Percentiles rank a stretch among this genome's conserved stretches.
Conservation (phyloP, 2,113 vertebrate species). For the Diphyllodes magnificus region DNA sequence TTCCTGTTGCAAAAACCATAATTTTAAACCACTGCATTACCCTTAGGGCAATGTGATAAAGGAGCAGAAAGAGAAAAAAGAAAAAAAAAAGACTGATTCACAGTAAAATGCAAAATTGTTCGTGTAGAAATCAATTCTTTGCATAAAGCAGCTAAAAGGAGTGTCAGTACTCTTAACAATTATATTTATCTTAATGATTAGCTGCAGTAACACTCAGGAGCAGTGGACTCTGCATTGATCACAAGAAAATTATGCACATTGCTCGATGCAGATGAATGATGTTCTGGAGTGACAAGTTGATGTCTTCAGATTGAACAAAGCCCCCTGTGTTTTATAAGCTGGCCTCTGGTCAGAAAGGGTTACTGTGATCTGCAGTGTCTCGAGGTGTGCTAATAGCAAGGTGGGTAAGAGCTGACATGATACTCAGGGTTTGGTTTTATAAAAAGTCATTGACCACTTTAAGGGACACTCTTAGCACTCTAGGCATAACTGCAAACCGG, state of each 20-base stretch:
- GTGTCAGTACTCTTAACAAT: slow-evolving; percentile 47
- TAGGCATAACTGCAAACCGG: slow-evolving; percentile 63
- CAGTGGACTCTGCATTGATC: slow-evolving; percentile 53
- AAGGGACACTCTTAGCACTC: slow-evolving; percentile 27
- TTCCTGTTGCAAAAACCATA: slow-evolving; percentile 37
- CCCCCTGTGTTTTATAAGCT: slow-evolving; percentile 38
- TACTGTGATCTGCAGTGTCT: background rate
- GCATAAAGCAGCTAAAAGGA: slow-evolving; percentile 48
- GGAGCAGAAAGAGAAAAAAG: slow-evolving; percentile 1
- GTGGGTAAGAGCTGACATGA: slow-evolving; percentile 49
- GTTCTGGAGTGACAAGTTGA: slow-evolving; percentile 48
- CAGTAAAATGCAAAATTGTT: slow-evolving; percentile 8
- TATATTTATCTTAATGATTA: slow-evolving; percentile 59
- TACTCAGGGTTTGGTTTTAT: slow-evolving; percentile 38
- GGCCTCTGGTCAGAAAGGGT: slow-evolving; percentile 25
- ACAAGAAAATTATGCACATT: background rate
- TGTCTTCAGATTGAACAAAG: slow-evolving; percentile 38
- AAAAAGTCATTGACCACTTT: slow-evolving; percentile 58
- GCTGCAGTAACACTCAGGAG: slow-evolving; percentile 58
- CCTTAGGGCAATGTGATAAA: slow-evolving; percentile 47
- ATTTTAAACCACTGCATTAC: slow-evolving; percentile 50
- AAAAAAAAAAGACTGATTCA: background rate
- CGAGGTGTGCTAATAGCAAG: slow-evolving; percentile 18
- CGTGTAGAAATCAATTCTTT: slow-evolving; percentile 53
- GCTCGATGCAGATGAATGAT: slow-evolving; percentile 40